Evolutionary conservation across 2,797 vertebrate genomes (phyloP), one percentile per base, ranked within the genome.

Genomic region (Halcyon leucocephala): DNA sequence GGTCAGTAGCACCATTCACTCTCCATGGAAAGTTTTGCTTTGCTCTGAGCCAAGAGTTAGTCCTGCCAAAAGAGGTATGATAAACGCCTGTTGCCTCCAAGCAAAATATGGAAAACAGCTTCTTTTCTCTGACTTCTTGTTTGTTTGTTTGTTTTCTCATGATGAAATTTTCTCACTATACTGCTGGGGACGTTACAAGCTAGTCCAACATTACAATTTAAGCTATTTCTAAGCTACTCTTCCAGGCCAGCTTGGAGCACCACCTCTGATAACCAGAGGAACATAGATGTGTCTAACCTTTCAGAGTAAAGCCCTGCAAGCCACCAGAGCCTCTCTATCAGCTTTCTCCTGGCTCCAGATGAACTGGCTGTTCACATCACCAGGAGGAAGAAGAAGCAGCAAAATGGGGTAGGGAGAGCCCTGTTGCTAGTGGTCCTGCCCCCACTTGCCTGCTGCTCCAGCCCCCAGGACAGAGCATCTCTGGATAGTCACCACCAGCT

Each of bases 1-100:
- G 91, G 95, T 96, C 93, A 96, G 97, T 93, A 95, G 84, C 82
- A 89, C 82, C 82, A 90, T 91, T 96, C 95, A 95, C 94, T 95
- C 93, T 73, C 84, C 70, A 82, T 82, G 94, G 93, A 96, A 97
- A 97, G 90, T 92, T 95, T 88, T 91, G 61, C 85, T 94, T 91
- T 87, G 24, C 80, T 71, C 54, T 35, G 55, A 97, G 82, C 85
- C 96, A 92, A 90, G 73, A 89, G 86, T 48, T 54, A 90, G 86
- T 78, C 8, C 62, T 94, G 90, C 82, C 90, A 96, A 90, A 94
- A 96, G 78, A 86, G 87, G 82, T 90, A 93, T 73, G 87, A 92
- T 83, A 97, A 82, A 96, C 28, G 82, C 37, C 61, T 86, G 62
- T 69, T 67, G 48, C n/a, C 77, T 94, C 84, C 94, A 93, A 71